Evolutionary conservation across 2,888 invertebrate genomes (phyloP).

Genomic region (Ectemnius cavifrons): DNA sequence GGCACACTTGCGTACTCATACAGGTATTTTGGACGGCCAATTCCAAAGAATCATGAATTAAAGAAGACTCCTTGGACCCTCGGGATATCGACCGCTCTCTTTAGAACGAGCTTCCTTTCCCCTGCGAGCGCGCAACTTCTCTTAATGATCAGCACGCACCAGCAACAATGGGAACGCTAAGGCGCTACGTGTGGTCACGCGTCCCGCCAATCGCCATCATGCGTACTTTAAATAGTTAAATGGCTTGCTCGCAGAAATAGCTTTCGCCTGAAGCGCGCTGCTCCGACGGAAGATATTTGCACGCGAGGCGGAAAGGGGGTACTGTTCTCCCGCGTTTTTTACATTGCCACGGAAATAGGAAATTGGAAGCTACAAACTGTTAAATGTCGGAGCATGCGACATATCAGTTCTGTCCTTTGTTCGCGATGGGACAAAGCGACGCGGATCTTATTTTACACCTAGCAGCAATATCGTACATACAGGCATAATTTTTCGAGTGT

Average conservation of each 20-base stretch:
- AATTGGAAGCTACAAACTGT: no score
- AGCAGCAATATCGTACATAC: no score
- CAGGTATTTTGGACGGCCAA: constrained; percentile 76
- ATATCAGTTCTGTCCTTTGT: constrained; percentile 18
- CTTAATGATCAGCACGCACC: not conserved
- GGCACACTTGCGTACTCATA: constrained; percentile 84
- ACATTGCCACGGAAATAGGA: no score
- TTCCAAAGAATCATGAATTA: not conserved
- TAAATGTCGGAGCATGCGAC: no score
- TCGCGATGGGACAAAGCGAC: not conserved
- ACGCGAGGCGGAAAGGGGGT: no score
- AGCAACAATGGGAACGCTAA: constrained; percentile 43
- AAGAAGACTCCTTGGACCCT: not conserved
- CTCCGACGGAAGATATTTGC: not conserved
- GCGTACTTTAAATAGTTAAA: constrained; percentile 70
- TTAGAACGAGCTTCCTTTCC: not conserved
- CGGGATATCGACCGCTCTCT: not conserved
- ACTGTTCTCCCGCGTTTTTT: no score
- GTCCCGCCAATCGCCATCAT: constrained; percentile 76
- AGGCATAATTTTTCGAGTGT: no score
- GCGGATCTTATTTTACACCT: not conserved
- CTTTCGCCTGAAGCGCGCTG: not conserved
- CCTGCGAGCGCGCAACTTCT: not conserved
- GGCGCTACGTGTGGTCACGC: constrained; percentile 49
- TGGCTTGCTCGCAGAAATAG: constrained; percentile 35